Conservation (phyloP, 2,797 vertebrate genomes). For the Pteropus rufus region DNA sequence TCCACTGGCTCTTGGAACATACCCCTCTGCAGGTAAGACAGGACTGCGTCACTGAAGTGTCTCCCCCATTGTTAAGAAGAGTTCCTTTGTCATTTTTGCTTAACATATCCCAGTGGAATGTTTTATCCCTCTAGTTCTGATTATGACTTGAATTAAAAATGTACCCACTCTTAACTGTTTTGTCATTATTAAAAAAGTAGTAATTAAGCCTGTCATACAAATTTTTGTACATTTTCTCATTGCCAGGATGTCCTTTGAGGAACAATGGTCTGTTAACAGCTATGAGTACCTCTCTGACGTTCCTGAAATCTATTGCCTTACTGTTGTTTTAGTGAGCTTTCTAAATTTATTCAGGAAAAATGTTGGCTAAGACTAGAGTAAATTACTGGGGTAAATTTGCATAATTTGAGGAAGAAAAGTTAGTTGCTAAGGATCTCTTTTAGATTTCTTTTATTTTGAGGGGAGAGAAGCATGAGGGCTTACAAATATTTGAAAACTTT, state of each 20-base stretch:
- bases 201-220: background rate
- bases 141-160: slow-evolving; percentile 17
- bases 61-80: background rate
- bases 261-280: background rate
- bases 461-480: background rate
- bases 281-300: background rate
- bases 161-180: background rate
- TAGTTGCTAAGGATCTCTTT: background rate
- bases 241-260: background rate
- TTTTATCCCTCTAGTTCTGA: background rate
- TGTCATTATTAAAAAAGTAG: background rate
- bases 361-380: background rate
- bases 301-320: background rate
- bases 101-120: background rate
- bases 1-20: too few relatives aligned
- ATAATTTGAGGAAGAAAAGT: background rate
- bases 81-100: background rate
- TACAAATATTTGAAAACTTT: slow-evolving; percentile 7
- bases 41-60: background rate
- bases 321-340: background rate
- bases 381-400: background rate
- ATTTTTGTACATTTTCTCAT: slow-evolving; percentile 7
- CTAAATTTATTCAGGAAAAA: background rate
- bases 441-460: slow-evolving; percentile 31
- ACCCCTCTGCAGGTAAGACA: too few relatives aligned